phyloP scores from a whole-genome alignment of 2,797 vertebrate genomes.

The Tapera naevia region DNA sequence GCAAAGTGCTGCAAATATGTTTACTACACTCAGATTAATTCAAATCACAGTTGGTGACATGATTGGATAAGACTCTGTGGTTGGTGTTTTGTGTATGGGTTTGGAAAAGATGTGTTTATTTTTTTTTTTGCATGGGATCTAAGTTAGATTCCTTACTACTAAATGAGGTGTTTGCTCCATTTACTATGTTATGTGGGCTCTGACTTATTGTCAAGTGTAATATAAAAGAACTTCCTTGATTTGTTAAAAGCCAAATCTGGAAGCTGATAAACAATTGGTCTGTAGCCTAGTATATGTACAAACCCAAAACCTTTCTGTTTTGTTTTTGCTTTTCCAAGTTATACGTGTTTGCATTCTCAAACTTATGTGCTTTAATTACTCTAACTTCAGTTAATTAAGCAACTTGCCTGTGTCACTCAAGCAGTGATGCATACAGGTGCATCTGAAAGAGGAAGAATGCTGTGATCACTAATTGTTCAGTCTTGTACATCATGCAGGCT shows the following conservation, averaged over 20 bases:
- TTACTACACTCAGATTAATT: neutral
- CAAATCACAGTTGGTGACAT: neutral
- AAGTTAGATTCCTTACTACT: neutral
- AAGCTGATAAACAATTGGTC: neutral
- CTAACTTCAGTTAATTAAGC: neutral
- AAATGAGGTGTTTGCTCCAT: fast-evolving
- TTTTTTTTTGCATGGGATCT: neutral
- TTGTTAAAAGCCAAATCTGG: neutral
- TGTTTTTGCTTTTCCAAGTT: neutral
- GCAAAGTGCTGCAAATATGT: neutral
- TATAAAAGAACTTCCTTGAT: neutral
- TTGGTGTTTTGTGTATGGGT: neutral
- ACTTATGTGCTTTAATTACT: neutral
- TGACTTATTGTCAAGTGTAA: neutral
- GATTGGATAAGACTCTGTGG: neutral
- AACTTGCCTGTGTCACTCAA: neutral
- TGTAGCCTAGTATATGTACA: neutral
- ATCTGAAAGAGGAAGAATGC: neutral
- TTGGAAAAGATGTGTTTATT: neutral
- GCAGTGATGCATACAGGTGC: neutral
- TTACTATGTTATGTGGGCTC: neutral
- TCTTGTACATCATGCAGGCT: neutral
- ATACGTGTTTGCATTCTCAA: neutral
- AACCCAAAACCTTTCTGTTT: neutral
- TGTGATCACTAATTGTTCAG: neutral